Conservation (phyloP, 2,113 vertebrate species). For the Benitochromis conjunctus region DNA sequence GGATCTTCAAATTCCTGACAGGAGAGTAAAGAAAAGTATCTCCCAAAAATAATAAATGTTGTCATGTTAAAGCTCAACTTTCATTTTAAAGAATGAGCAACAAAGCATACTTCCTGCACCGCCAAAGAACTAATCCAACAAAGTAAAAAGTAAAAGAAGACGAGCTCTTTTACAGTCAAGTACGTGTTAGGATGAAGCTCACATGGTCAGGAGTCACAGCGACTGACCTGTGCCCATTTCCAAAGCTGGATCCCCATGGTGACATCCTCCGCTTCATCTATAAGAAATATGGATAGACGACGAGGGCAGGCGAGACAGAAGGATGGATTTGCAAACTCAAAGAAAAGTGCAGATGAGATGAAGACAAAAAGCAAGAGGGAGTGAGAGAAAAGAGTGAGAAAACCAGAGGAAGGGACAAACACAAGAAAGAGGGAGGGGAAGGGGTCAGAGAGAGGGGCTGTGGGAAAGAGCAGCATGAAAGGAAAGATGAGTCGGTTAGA, state of each 20-base stretch:
- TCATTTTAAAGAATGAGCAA: neutral
- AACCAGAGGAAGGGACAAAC: neutral
- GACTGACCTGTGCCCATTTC: slow-evolving; percentile 65
- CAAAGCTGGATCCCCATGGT: slow-evolving; percentile 42
- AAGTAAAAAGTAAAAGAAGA: neutral
- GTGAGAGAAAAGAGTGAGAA: neutral
- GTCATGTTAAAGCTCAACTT: neutral
- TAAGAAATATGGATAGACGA: slow-evolving; percentile 16
- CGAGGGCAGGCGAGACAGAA: neutral
- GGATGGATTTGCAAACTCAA: neutral
- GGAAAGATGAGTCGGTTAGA: slow-evolving; percentile 48
- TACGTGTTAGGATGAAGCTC: neutral
- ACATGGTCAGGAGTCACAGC: slow-evolving; percentile 20
- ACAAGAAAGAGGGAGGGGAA: neutral
- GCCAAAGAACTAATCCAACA: neutral
- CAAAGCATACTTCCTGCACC: neutral
- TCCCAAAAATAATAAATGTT: neutral
- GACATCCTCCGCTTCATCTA: slow-evolving; percentile 66
- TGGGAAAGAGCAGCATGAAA: slow-evolving; percentile 57
- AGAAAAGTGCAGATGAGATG: neutral
- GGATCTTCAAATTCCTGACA: neutral
- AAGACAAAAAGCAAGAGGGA: neutral
- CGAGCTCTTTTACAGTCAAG: neutral
- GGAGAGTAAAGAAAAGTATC: neutral
- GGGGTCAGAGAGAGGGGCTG: slow-evolving; percentile 48